A percentile compares a stretch with the other conserved stretches of the same genome.
phyloP scores from a whole-genome alignment of 2,113 vertebrate species.

The Tympanuchus pallidicinctus region DNA sequence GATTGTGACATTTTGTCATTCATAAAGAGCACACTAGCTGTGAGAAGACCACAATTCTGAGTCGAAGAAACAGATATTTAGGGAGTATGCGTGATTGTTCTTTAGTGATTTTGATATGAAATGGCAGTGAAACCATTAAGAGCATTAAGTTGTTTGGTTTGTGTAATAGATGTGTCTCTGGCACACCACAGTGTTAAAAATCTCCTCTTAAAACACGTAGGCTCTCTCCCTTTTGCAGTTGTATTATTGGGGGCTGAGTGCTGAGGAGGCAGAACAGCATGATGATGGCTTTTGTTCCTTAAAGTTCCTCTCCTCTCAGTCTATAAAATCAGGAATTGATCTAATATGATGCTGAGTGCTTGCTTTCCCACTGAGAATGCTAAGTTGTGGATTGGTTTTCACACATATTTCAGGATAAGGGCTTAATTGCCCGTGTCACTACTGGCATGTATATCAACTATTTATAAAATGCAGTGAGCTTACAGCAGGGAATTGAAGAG shows the following conservation, averaged over 20 bases:
- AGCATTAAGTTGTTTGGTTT: background rate
- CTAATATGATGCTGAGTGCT: background rate
- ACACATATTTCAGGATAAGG: background rate
- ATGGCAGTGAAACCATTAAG: background rate
- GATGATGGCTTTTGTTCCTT: background rate
- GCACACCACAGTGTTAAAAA: background rate
- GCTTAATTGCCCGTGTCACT: background rate
- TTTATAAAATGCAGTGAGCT: background rate
- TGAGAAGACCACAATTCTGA: background rate
- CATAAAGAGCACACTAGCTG: rapidly evolving
- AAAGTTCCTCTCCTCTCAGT: background rate
- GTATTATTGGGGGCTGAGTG: background rate
- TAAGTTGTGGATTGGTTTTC: background rate
- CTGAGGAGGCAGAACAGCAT: background rate
- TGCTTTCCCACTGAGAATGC: background rate
- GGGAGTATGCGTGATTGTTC: background rate
- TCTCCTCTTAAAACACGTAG: background rate
- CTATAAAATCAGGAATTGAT: background rate
- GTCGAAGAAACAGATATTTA: background rate
- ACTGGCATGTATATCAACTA: background rate
- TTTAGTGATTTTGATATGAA: background rate
- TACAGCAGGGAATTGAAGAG: background rate
- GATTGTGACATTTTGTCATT: background rate
- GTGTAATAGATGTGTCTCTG: background rate
- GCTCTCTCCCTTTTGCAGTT: background rate